Conservation (phyloP, 1,140 invertebrate species). For the Saccostrea glomerata region DNA sequence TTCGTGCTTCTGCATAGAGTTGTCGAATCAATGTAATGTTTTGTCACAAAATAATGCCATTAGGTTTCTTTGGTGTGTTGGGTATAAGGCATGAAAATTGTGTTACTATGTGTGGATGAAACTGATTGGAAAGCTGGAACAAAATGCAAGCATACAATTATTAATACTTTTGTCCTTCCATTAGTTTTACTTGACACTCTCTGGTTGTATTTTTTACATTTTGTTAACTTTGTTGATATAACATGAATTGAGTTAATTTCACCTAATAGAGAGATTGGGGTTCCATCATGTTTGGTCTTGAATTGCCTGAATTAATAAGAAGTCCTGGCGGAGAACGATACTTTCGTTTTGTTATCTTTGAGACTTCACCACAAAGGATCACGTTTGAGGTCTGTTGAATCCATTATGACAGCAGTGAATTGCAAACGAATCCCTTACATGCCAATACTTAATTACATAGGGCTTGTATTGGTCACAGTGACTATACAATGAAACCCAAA, state of each 20-base stretch:
- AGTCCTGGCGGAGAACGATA: neutral
- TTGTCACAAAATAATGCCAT: no score
- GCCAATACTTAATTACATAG: slow-evolving; percentile 5
- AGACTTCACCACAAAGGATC: neutral
- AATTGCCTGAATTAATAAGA: neutral
- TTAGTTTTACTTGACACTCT: neutral
- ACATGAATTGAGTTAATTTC: neutral
- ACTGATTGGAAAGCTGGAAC: neutral
- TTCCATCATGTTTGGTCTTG: neutral
- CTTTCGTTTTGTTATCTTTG: slow-evolving; percentile 14
- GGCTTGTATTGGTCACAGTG: slow-evolving; percentile 12
- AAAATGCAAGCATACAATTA: neutral
- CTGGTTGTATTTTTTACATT: neutral
- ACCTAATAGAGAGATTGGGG: neutral
- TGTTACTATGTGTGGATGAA: neutral
- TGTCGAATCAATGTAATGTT: no score
- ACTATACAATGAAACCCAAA: neutral
- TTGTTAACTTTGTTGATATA: neutral
- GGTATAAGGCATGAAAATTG: neutral
- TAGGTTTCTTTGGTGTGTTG: neutral
- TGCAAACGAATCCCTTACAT: neutral
- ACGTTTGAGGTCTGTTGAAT: neutral
- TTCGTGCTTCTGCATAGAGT: no score
- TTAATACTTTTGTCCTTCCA: neutral
- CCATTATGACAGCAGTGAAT: neutral